These are phyloP conservation scores for Bryconaethiops microstoma DNA, from an alignment of 2,797 vertebrate genomes.

Conservation along the genomic window DNA sequence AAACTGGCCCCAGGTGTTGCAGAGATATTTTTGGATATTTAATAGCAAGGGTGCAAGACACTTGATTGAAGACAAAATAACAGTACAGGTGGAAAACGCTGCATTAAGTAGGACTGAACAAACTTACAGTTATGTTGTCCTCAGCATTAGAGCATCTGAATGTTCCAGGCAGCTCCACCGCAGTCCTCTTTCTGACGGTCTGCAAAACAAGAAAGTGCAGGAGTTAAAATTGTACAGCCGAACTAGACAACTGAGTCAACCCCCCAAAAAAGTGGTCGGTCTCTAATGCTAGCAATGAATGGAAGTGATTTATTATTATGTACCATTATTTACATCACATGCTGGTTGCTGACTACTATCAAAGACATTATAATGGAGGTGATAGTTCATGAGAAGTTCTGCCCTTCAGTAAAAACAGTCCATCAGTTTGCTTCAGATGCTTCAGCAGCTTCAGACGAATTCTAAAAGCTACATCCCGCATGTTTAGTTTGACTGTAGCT, in stretches of 20 bases:
- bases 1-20: too few relatives aligned
- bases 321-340: not conserved
- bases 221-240: not conserved
- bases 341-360: not conserved
- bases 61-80: not conserved
- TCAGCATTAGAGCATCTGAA: slow-evolving; percentile 64
- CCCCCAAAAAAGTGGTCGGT: not conserved
- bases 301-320: too few relatives aligned
- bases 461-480: too few relatives aligned
- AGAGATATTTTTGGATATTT: not conserved
- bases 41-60: not conserved
- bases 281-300: not conserved
- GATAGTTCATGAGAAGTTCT: too few relatives aligned
- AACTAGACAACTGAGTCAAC: not conserved
- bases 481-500: not conserved
- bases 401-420: too few relatives aligned
- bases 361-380: not conserved
- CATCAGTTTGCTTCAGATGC: too few relatives aligned
- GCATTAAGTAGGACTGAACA: not conserved
- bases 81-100: not conserved
- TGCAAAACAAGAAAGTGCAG: slow-evolving; percentile 51
- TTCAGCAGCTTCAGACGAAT: not conserved
- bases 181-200: slow-evolving; percentile 60
- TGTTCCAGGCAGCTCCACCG: slow-evolving; percentile 57
- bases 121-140: slow-evolving; percentile 73